Conservation (phyloP, 2,888 invertebrate species). For the Megamerina dolium region DNA sequence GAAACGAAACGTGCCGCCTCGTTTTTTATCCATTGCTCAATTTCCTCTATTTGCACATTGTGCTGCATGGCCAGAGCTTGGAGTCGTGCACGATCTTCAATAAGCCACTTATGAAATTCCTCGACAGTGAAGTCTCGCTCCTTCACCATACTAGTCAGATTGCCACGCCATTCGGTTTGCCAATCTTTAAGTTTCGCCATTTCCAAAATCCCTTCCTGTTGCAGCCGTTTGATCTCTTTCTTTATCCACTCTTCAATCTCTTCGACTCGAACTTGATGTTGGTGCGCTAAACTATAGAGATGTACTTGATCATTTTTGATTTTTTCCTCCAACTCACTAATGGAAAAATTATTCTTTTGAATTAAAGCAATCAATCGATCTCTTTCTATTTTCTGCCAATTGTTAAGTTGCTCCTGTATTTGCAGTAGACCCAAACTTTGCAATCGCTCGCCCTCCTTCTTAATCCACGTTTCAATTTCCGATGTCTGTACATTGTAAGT, state of each 20-base stretch:
- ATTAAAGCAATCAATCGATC: slow-evolving; percentile 36
- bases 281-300: slow-evolving; percentile 37
- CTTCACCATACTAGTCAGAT: slow-evolving; percentile 38
- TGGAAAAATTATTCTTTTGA: slow-evolving; percentile 38
- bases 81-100: slow-evolving; percentile 36
- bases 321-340: slow-evolving; percentile 38
- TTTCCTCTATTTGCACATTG: slow-evolving; percentile 42
- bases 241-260: slow-evolving; percentile 46
- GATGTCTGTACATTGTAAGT: slow-evolving; percentile 41
- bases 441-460: slow-evolving; percentile 39
- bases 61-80: slow-evolving; percentile 41
- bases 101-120: slow-evolving; percentile 42
- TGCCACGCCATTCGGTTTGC: slow-evolving; percentile 42
- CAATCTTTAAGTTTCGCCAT: slow-evolving; percentile 38
- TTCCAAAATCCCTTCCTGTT: slow-evolving; percentile 38
- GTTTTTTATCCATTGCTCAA: slow-evolving; percentile 40
- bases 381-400: slow-evolving; percentile 43
- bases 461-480: slow-evolving; percentile 44
- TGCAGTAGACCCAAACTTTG: slow-evolving; percentile 36
- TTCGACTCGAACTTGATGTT: slow-evolving; percentile 42
- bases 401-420: slow-evolving; percentile 37
- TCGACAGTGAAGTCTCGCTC: slow-evolving; percentile 43
- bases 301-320: slow-evolving; percentile 40
- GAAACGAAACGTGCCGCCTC: slow-evolving; percentile 40
- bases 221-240: slow-evolving; percentile 37